Percentiles rank a stretch among this genome's conserved stretches.
Evolutionary conservation across 2,888 invertebrate species (phyloP).

Genomic region (Drosophila mayaguana): DNA sequence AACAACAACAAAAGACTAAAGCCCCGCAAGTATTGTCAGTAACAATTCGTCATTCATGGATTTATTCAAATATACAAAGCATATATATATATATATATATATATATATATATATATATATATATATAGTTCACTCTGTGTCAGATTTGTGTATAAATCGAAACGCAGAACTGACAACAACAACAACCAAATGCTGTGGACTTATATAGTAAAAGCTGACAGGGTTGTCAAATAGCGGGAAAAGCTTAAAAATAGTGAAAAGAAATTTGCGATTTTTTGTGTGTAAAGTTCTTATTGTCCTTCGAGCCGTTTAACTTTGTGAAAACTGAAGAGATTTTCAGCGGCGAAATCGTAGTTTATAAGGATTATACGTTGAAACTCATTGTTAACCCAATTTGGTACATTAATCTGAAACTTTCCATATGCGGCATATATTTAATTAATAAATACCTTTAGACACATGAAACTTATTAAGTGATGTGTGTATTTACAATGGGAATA

Average conservation of each 20-base stretch:
- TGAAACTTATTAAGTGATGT: not conserved
- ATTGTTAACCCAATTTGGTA: not conserved
- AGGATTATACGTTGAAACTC: not conserved
- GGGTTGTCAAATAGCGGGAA: constrained; percentile 48
- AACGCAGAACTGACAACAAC: constrained; percentile 45
- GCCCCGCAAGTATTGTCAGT: constrained; percentile 50
- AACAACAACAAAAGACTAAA: constrained; percentile 22
- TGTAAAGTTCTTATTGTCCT: not conserved
- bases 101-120: not conserved
- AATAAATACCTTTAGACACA: not conserved
- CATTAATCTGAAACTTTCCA: not conserved
- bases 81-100: not conserved
- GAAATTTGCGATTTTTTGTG: not conserved
- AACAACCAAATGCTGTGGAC: constrained; percentile 33
- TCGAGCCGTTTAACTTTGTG: not conserved
- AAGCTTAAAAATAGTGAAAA: constrained; percentile 12
- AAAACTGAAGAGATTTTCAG: not conserved
- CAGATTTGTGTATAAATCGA: constrained; percentile 65
- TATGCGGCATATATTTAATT: not conserved
- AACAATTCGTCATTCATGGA: constrained; percentile 51
- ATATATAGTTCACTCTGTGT: constrained; percentile 19
- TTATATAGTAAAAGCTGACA: constrained; percentile 36
- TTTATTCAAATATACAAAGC: constrained; percentile 25
- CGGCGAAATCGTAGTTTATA: not conserved
- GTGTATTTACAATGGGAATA: not conserved